Evolutionary conservation across 2,888 invertebrate genomes (phyloP).

Genomic region (Serrognathus titanus): DNA sequence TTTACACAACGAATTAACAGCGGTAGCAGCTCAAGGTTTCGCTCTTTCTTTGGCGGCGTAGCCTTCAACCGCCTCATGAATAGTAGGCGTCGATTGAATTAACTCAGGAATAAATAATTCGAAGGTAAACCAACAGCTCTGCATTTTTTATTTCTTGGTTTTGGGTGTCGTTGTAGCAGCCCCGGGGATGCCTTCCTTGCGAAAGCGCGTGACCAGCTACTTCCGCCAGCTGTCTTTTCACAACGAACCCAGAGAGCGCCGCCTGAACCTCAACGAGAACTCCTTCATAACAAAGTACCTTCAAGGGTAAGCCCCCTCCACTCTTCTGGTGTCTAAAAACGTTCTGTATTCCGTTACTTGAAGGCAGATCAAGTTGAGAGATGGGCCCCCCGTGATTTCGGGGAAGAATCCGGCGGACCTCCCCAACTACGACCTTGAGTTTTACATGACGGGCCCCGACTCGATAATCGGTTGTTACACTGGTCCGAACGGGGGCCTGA

Average conservation of each 20-base stretch:
- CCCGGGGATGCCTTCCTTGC: slow-evolving; percentile 65
- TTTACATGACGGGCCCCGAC: slow-evolving; percentile 52
- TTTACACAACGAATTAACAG: no score
- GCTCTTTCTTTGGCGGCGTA: no score
- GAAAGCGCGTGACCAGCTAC: slow-evolving; percentile 68
- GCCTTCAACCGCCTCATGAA: no score
- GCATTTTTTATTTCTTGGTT: no score
- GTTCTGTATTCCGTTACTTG: no score
- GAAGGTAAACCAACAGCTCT: no score
- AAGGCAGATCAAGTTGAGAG: slow-evolving; percentile 40
- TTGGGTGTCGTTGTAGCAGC: no score
- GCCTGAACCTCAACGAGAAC: slow-evolving; percentile 52
- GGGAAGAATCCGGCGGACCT: slow-evolving; percentile 71
- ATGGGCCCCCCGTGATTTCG: slow-evolving; percentile 61
- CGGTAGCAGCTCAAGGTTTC: no score
- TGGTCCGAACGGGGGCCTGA: slow-evolving; percentile 79
- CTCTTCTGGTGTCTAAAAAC: no score
- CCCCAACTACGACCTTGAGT: slow-evolving; percentile 58
- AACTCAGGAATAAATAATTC: no score
- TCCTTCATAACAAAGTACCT: slow-evolving; percentile 69
- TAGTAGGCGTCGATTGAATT: no score
- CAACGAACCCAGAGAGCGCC: slow-evolving; percentile 56
- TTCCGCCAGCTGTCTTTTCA: slow-evolving; percentile 69
- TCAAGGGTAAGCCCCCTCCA: slow-evolving; percentile 56
- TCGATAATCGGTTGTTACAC: slow-evolving; percentile 70